A percentile compares a stretch with the other conserved stretches of the same genome.
Conservation (phyloP, 1,140 invertebrate genomes). For the Drosophila watanabei region DNA sequence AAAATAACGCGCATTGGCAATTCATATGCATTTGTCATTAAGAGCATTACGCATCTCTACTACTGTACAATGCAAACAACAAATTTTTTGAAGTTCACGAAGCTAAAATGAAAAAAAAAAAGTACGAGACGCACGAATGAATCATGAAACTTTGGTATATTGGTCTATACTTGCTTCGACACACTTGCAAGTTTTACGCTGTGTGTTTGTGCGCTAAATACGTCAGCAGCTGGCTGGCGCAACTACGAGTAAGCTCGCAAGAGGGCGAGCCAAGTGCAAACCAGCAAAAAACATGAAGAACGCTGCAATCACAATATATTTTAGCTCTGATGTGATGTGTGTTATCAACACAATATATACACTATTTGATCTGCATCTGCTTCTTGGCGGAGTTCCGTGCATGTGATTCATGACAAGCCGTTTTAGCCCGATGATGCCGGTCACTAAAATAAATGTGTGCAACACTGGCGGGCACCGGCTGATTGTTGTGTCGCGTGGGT, state of each 20-base stretch:
- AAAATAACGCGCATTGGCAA: constrained; percentile 43
- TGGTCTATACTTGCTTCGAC: constrained; percentile 59
- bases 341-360: constrained; percentile 48
- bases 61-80: constrained; percentile 62
- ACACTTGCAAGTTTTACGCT: constrained; percentile 52
- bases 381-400: constrained; percentile 28
- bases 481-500: constrained; percentile 1
- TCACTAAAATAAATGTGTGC: not conserved
- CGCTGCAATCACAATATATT: constrained; percentile 55
- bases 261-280: constrained; percentile 11
- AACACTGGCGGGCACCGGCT: constrained; percentile 17
- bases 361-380: constrained; percentile 42
- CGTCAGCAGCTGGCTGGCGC: constrained; percentile 61
- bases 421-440: constrained; percentile 19
- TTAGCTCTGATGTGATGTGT: constrained; percentile 41
- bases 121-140: constrained; percentile 39
- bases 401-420: constrained; percentile 65
- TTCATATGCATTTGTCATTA: constrained; percentile 20
- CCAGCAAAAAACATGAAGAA: constrained; percentile 26
- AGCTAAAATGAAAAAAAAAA: constrained; percentile 18
- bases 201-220: constrained; percentile 35
- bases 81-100: constrained; percentile 62
- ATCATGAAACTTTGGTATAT: constrained; percentile 58
- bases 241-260: constrained; percentile 7
- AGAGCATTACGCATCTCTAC: constrained; percentile 4